Evolutionary conservation across 2,888 invertebrate genomes (phyloP), one percentile per base, ranked within the genome.

Genomic region (Tetramorium bicarinatum): DNA sequence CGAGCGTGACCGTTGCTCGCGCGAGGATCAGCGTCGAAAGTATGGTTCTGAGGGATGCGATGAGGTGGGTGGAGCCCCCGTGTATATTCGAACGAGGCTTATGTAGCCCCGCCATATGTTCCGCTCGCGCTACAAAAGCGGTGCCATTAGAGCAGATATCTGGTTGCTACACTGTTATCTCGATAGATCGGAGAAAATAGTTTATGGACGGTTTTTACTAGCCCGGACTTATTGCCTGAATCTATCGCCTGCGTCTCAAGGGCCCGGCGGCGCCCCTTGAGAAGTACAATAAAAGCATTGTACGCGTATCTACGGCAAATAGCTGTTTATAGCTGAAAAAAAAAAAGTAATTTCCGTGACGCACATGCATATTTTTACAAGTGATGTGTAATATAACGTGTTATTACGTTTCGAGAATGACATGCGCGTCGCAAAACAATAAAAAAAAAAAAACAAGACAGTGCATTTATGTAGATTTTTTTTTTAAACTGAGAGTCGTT

Each of bases 1-100:
- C 81, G 62, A 81, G 76, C 76, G 77, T 81, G 76, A 72, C 81
- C 52, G 81, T 62, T 76, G 66, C 52, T 77, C 71, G 79, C 72
- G 77, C 52, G 62, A 62, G 64, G 25, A 81, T 76, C 76, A n/a
- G 52, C 52, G 29, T 49, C 81, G 81, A 81, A 64, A 76, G 62
- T 52, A 81, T 41, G 52, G 29, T 75, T 52, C 38, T 76, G 54
- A 81, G 67, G 76, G 52, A 72, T 59, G 41, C 61, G 81, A 76
- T 52, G 62, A 76, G 76, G 64, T 76, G 77, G 62, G 52, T 76
- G 76, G 75, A 38, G 81, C 38, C 38, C 21, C 52, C n/a, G 59
- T 66, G 52, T 69, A 44, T 59, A 66, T 81, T 49, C 29, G 41
- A 29, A 44, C 13, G 77, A 44, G 18, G 44, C 41, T n/a, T 59